Conservation (phyloP, 2,113 vertebrate genomes). For the Nothobranchius furzeri region DNA sequence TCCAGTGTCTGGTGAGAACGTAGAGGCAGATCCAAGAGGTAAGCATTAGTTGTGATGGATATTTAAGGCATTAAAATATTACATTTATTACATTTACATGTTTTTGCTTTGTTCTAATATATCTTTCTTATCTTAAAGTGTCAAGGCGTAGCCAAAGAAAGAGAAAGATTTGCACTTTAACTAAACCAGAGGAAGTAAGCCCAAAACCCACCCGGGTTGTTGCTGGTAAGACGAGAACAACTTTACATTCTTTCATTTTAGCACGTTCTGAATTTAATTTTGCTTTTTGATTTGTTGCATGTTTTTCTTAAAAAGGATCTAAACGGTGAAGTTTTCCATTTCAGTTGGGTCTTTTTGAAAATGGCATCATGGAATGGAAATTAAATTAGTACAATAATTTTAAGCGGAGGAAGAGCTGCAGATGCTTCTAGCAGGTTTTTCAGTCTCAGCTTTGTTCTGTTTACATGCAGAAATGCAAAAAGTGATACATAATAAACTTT, state of each 20-base stretch:
- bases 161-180: background rate
- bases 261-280: background rate
- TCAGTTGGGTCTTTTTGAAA: background rate
- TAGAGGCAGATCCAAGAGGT: slow-evolving; percentile 42
- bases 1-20: slow-evolving; percentile 2
- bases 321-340: background rate
- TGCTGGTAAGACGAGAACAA: slow-evolving; percentile 27
- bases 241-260: background rate
- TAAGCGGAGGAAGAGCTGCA: background rate
- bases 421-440: too few species aligned
- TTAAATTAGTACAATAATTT: background rate
- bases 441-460: too few species aligned
- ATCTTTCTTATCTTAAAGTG: slow-evolving; percentile 30
- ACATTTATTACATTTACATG: background rate
- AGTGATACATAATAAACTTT: too few species aligned
- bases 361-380: background rate
- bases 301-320: background rate
- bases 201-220: slow-evolving; percentile 7
- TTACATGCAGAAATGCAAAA: too few species aligned
- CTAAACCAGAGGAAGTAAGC: slow-evolving; percentile 27
- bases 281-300: background rate
- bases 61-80: background rate
- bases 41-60: slow-evolving; percentile 6
- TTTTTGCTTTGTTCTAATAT: background rate
- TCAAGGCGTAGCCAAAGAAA: slow-evolving; percentile 50